Evolutionary conservation across 2,797 vertebrate genomes (phyloP).

Genomic region (Micromesistius poutassou): DNA sequence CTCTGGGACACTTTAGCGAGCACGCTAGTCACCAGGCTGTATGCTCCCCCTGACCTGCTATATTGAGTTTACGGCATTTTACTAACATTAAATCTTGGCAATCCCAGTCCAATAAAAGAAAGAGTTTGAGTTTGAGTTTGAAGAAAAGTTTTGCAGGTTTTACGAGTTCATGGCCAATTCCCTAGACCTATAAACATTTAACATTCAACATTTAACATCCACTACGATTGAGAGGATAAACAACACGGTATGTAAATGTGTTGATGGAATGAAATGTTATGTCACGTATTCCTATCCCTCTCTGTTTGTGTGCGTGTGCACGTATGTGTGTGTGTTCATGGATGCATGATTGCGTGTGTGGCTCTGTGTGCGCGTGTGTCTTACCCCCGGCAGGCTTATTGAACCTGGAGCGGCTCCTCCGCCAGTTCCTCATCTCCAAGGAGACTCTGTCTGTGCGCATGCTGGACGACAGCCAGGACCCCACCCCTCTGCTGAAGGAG

Average conservation of each 20-base stretch:
- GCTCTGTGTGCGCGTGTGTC: constrained; percentile 26
- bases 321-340: constrained; percentile 16
- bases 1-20: not conserved
- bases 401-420: constrained; percentile 93
- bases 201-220: not conserved
- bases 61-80: not conserved
- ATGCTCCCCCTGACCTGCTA: not conserved
- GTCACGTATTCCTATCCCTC: constrained; percentile 17
- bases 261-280: not conserved
- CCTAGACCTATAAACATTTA: not conserved
- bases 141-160: not conserved
- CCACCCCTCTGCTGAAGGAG: constrained; percentile 93
- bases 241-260: not conserved
- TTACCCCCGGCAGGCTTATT: constrained; percentile 82
- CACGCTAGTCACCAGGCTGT: not conserved
- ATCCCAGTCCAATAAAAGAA: not conserved
- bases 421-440: constrained; percentile 98
- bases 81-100: not conserved
- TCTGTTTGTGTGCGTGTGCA: constrained; percentile 21
- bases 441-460: constrained; percentile 95
- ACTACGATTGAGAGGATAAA: not conserved
- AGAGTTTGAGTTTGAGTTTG: not conserved
- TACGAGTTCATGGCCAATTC: not conserved
- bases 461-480: constrained; percentile 93
- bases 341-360: constrained; percentile 20